Evolutionary conservation across 2,888 invertebrate genomes (phyloP).

Genomic region (Drosophila incognita): DNA sequence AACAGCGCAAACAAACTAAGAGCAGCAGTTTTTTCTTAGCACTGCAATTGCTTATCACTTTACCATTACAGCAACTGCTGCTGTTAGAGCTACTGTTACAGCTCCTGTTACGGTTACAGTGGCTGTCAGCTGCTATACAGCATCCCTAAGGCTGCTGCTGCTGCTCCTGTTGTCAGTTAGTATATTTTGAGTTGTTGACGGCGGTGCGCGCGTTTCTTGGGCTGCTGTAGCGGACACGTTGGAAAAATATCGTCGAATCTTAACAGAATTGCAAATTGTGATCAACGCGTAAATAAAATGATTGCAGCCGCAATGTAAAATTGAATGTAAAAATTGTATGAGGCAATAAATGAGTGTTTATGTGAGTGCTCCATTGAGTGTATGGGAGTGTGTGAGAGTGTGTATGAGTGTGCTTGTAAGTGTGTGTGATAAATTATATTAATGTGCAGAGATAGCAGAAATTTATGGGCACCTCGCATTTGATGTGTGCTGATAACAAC

Average conservation of each 20-base stretch:
- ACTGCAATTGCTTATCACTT: conserved; percentile 41
- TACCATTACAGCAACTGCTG: conserved; percentile 15
- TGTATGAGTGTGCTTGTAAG: conserved; percentile 3
- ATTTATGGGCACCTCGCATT: conserved; percentile 60
- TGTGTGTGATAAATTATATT: conserved; percentile 69
- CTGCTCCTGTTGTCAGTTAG: conserved; percentile 51
- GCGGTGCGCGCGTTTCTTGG: conserved; percentile 66
- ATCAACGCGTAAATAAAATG: conserved; percentile 56
- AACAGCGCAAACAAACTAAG: conserved; percentile 45
- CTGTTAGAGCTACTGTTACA: conserved; percentile 33
- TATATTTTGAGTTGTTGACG: conserved; percentile 76
- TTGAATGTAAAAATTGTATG: conserved; percentile 46
- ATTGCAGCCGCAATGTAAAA: conserved; percentile 67
- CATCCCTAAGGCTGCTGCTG: conserved; percentile 46
- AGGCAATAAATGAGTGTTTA: conserved; percentile 49
- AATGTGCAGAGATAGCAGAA: conserved; percentile 73
- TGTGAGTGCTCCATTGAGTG: conserved; percentile 15
- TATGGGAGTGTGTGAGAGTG: conserved; percentile 26
- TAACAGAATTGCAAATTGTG: conserved; percentile 41
- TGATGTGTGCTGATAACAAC: conserved; percentile 47
- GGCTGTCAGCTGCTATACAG: conserved; percentile 47
- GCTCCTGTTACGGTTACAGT: conserved; percentile 3
- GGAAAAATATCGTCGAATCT: conserved; percentile 6
- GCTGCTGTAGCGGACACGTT: conserved; percentile 25
- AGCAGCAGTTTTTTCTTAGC: conserved; percentile 20